Evolutionary conservation across 2,797 vertebrate species (phyloP).

Genomic region (Spinus olivaceus): DNA sequence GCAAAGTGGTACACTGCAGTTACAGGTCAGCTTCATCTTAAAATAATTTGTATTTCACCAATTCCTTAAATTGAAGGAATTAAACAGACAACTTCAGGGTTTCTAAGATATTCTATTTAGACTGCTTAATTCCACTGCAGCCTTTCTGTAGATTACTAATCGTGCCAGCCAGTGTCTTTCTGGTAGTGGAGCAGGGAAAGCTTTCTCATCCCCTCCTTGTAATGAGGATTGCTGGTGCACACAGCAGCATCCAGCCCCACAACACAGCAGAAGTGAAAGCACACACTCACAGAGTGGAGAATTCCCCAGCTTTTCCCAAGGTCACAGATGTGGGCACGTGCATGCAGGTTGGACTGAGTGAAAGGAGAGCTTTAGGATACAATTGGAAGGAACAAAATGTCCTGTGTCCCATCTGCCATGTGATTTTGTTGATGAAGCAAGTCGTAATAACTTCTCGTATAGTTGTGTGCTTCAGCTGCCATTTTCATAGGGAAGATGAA

Average conservation of each 20-base stretch:
- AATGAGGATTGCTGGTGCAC: neutral
- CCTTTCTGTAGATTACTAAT: neutral
- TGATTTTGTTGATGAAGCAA: neutral
- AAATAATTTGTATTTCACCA: slow-evolving; percentile 53
- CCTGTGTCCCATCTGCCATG: neutral
- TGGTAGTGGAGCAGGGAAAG: neutral
- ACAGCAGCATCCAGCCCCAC: neutral
- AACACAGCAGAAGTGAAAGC: neutral
- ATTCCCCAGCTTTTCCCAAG: neutral
- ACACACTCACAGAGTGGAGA: neutral
- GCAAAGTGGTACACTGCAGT: slow-evolving; percentile 13
- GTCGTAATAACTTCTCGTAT: neutral
- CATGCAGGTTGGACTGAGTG: neutral
- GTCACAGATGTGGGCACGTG: neutral
- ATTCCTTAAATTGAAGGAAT: slow-evolving; percentile 24
- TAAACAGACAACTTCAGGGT: slow-evolving; percentile 28
- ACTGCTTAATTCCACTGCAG: slow-evolving; percentile 17
- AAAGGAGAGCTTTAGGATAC: neutral
- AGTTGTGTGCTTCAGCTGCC: neutral
- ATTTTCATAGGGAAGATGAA: neutral
- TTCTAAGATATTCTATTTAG: neutral
- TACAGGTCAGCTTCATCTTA: slow-evolving; percentile 49
- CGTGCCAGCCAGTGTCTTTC: neutral
- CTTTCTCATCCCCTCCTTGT: neutral
- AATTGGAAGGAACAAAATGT: neutral